These are phyloP conservation scores for Melieria crassipennis DNA, from an alignment of 2,888 invertebrate species.

Conservation along the genomic window DNA sequence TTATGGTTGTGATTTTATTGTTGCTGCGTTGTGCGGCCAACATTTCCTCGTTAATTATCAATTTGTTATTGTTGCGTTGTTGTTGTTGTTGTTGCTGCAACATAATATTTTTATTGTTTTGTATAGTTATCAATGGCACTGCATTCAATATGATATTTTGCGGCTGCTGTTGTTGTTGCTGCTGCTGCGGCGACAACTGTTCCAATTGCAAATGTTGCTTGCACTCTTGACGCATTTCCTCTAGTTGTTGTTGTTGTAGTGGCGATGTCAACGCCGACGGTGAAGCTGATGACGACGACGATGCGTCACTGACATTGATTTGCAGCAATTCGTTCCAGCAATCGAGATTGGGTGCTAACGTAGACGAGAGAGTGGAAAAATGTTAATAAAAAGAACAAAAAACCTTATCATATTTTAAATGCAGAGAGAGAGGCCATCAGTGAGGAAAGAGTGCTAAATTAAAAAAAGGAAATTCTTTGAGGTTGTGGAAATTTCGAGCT, in stretches of 20 bases:
- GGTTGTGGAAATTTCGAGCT: too few relatives aligned
- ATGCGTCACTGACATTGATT: slow-evolving; percentile 55
- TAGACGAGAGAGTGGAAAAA: too few relatives aligned
- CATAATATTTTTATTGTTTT: slow-evolving; percentile 57
- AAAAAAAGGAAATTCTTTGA: too few relatives aligned
- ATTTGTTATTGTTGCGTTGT: slow-evolving; percentile 40
- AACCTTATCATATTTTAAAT: too few relatives aligned
- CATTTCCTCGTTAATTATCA: slow-evolving; percentile 41
- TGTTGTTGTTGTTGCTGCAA: slow-evolving; percentile 47
- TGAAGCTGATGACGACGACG: slow-evolving; percentile 43
- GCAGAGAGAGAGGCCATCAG: too few relatives aligned
- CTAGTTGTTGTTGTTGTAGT: slow-evolving; percentile 43
- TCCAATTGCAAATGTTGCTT: slow-evolving; percentile 47
- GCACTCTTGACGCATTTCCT: slow-evolving; percentile 37
- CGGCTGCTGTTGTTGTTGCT: slow-evolving; percentile 45
- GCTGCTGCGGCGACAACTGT: slow-evolving; percentile 38
- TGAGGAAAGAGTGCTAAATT: too few relatives aligned
- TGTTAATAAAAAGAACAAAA: too few relatives aligned
- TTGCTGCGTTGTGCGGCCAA: slow-evolving; percentile 36
- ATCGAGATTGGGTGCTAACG: slow-evolving; percentile 60
- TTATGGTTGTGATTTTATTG: slow-evolving; percentile 47
- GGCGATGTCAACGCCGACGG: slow-evolving; percentile 43
- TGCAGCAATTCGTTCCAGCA: slow-evolving; percentile 63
- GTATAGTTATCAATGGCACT: slow-evolving; percentile 62
- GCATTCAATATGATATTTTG: slow-evolving; percentile 60